Conservation (phyloP, 2,797 vertebrate genomes). For the Bradypodion ventrale region DNA sequence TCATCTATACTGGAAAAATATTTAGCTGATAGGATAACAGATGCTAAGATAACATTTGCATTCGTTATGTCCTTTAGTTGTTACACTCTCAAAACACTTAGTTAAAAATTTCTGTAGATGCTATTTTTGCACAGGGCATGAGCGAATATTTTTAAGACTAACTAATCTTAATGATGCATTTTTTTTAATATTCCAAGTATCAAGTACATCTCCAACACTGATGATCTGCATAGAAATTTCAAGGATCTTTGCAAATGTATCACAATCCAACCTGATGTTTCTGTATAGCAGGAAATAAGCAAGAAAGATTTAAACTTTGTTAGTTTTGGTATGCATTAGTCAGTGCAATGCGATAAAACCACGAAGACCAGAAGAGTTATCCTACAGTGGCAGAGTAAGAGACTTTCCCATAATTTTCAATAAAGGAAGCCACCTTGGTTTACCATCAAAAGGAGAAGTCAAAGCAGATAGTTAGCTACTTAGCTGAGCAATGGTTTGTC, state of each 20-base stretch:
- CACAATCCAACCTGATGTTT: slow-evolving; percentile 1
- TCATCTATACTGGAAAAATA: neutral
- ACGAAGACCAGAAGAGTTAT: slow-evolving; percentile 11
- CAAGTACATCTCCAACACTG: slow-evolving; percentile 30
- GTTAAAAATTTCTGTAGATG: neutral
- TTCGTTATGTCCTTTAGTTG: neutral
- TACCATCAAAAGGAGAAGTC: slow-evolving; percentile 48
- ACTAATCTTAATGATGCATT: slow-evolving; percentile 11
- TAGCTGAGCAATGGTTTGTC: slow-evolving; percentile 37
- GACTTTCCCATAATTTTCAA: slow-evolving; percentile 43
- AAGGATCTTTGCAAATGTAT: slow-evolving; percentile 11
- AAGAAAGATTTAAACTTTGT: slow-evolving; percentile 13
- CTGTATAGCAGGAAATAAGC: slow-evolving; percentile 25
- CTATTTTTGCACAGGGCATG: neutral
- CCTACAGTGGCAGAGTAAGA: slow-evolving; percentile 28
- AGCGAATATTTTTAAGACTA: slow-evolving; percentile 9
- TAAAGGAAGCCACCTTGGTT: slow-evolving; percentile 51
- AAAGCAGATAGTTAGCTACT: neutral
- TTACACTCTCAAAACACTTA: neutral
- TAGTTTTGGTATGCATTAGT: neutral
- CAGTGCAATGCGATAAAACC: slow-evolving; percentile 30
- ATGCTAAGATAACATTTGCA: neutral
- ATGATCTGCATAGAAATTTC: neutral
- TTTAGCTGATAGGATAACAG: neutral
- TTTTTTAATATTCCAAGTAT: slow-evolving; percentile 23